Base-by-base conservation (phyloP, 2,888 invertebrate species). In the Zele albiditarsus region DNA sequence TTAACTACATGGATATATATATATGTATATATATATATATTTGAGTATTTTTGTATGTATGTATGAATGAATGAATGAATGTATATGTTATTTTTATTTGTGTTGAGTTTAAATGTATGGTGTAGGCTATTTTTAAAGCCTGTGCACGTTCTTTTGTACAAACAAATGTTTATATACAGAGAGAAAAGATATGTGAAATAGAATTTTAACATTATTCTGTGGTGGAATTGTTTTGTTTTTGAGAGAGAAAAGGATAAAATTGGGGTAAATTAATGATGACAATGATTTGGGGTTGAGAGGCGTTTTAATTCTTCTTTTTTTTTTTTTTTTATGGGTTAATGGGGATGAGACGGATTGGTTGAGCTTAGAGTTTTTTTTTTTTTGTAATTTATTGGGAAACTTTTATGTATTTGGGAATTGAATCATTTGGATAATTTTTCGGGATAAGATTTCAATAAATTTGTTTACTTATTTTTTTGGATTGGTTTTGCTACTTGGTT, bases 21-120 rank as follows among this genome's bases (percentile, higher is more conserved):
- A 49, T 62, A 68, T 67, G n/a, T 57, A 69, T 38, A 53, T 67
- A 63, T 73, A 63, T 73, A 58, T 68, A 27, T 62, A 60, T 73
- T 49, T 49, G 67, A 63, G 33, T 73, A 5, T 38, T 31, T 62
- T 14, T 38, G 38, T 8, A 38, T 38, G 38, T 62, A 67, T 68
- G 33, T 73, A 16, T 69, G 20, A 46, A 38, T 62, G 25, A 27
- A 16, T 69, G 20, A 46, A 38, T 62, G 25, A 27, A 27, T 62
- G n/a, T 60, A 25, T 71, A 62, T 23, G 46, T 62, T 38, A 60
- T 27, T 28, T 53, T 68, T 68, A 68, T 68, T 68, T 53, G 53
- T 33, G 49, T 31, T 31, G 68, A 68, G 20, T 53, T 68, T 68
- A 68, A 57, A 53, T 28, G 68, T 68, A 68, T 57, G 53, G 70